phyloP scores from a whole-genome alignment of 2,113 vertebrate genomes.

The Cheilinus undulatus region DNA sequence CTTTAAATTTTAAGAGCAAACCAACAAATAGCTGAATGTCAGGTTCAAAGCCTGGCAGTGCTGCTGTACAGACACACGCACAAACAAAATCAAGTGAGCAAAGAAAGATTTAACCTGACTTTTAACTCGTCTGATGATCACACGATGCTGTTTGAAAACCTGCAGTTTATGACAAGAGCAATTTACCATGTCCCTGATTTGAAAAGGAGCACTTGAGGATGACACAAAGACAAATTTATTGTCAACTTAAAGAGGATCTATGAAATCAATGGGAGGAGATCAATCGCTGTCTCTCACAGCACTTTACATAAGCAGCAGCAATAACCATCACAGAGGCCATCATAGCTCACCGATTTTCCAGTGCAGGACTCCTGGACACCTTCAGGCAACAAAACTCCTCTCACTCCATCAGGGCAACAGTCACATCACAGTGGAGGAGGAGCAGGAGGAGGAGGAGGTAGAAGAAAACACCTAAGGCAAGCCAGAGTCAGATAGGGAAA shows the following conservation, averaged over 20 bases:
- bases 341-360: slow-evolving; percentile 63
- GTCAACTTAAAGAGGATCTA: slow-evolving; percentile 69
- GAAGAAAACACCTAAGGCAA: slow-evolving; percentile 69
- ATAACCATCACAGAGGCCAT: slow-evolving; percentile 63
- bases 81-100: slow-evolving; percentile 47
- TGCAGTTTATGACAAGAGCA: slow-evolving; percentile 55
- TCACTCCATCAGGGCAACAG: slow-evolving; percentile 63
- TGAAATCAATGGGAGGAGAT: slow-evolving; percentile 74
- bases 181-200: slow-evolving; percentile 65
- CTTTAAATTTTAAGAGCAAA: slow-evolving; percentile 18
- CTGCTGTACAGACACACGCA: slow-evolving; percentile 19
- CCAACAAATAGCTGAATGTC: slow-evolving; percentile 17
- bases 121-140: slow-evolving; percentile 48
- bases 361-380: slow-evolving; percentile 65
- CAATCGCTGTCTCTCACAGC: slow-evolving; percentile 53
- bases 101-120: slow-evolving; percentile 61
- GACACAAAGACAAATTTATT: slow-evolving; percentile 70
- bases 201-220: slow-evolving; percentile 66
- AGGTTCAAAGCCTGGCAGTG: slow-evolving; percentile 35
- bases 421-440: slow-evolving; percentile 34
- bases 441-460: slow-evolving; percentile 28
- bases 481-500: slow-evolving; percentile 42
- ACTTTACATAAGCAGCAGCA: slow-evolving; percentile 75
- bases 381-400: slow-evolving; percentile 62
- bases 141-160: slow-evolving; percentile 24